Evolutionary conservation across 2,113 vertebrate genomes (phyloP).

Genomic region (Bagarius yarrelli): DNA sequence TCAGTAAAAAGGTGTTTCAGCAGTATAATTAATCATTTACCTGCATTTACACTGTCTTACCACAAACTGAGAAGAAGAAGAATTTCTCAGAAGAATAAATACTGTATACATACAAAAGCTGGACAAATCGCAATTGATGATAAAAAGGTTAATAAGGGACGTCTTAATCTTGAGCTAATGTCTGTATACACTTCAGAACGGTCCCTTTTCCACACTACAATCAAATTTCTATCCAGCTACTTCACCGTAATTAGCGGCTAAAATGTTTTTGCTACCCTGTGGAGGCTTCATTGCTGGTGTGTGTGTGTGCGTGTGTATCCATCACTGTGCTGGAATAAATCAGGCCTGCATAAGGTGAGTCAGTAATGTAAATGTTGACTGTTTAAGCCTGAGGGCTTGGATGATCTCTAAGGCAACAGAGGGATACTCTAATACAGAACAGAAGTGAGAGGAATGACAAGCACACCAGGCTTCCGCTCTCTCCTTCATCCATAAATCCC

Average conservation of each 20-base stretch:
- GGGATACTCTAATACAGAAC: conserved; percentile 12
- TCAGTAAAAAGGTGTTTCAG: too few species aligned
- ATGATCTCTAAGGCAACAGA: conserved; percentile 9
- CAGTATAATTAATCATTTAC: too few species aligned
- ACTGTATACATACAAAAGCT: background rate
- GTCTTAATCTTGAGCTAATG: background rate
- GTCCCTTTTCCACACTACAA: background rate
- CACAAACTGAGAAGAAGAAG: too few species aligned
- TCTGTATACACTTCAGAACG: background rate
- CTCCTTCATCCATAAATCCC: conserved; percentile 32
- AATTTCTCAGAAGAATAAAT: too few species aligned
- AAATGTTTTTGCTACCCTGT: conserved; percentile 50
- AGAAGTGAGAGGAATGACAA: conserved; percentile 7
- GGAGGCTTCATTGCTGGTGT: conserved; percentile 38
- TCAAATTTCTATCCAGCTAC: conserved; percentile 9
- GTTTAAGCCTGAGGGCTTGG: conserved; percentile 10
- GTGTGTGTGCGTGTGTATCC: background rate
- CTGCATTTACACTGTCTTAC: background rate
- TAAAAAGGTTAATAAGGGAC: background rate
- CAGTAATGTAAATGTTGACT: conserved; percentile 25
- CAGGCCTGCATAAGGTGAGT: conserved; percentile 16
- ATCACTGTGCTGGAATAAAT: conserved; percentile 15
- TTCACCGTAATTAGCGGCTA: conserved; percentile 50
- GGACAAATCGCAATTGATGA: background rate
- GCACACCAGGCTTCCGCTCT: background rate